These are phyloP conservation scores for Trichopoda pennipes DNA, from an alignment of 2,888 invertebrate species.

Conservation along the genomic window DNA sequence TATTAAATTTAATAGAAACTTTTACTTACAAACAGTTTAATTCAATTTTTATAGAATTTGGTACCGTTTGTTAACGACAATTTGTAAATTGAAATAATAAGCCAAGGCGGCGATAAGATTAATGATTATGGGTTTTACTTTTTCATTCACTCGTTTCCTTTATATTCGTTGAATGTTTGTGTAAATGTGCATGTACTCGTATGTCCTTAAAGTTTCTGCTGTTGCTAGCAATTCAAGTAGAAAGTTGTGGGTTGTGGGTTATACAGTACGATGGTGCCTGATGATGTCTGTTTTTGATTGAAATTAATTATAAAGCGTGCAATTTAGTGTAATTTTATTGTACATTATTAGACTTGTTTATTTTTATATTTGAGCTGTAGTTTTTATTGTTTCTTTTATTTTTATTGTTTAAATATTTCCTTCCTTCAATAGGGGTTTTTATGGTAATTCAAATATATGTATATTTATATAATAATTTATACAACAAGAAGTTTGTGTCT, in stretches of 20 bases:
- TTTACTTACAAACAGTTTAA: constrained; percentile 22
- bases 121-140: constrained; percentile 79
- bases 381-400: constrained; percentile 4
- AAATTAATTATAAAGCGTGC: constrained; percentile 80
- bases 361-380: constrained; percentile 30
- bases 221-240: constrained; percentile 37
- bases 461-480: constrained; percentile 34
- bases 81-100: constrained; percentile 78
- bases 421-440: constrained; percentile 37
- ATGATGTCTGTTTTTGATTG: constrained; percentile 79
- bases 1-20: constrained; percentile 43
- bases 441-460: constrained; percentile 39
- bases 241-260: constrained; percentile 31
- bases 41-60: constrained; percentile 30
- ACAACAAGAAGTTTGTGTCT: too few relatives aligned
- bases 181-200: neutral
- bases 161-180: neutral
- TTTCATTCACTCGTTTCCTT: constrained; percentile 36
- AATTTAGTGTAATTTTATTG: constrained; percentile 75
- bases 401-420: constrained; percentile 4
- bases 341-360: constrained; percentile 66
- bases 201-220: constrained; percentile 14
- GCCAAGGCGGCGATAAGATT: constrained; percentile 81
- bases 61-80: constrained; percentile 64
- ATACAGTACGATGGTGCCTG: constrained; percentile 29